Base-by-base conservation (phyloP, 1,140 invertebrate genomes). In the Megathymus violae region DNA sequence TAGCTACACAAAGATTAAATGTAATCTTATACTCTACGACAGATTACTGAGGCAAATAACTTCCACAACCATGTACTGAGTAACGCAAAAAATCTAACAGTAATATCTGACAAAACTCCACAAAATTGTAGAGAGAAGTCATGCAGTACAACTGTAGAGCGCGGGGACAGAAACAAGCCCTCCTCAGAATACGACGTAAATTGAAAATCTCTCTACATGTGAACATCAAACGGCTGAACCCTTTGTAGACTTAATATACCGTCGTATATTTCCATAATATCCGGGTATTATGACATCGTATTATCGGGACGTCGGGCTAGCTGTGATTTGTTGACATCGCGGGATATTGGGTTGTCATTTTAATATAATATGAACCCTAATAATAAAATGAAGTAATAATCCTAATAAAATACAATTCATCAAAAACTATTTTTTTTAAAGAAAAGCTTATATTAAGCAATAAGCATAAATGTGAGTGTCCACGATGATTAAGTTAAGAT, bases 251-350 rank as follows among this genome's bases (percentile, higher is more conserved):
- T 71, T 78, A 68, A 62, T 62, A 73, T 76, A 72, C 44, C 62
- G 67, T 67, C 62, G n/a, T n/a, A n/a, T 65, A 69, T 76, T 76
- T 69, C 61, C 63, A 59, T 65, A 67, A 74, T 71, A 76, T 79
- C 64, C 54, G 44, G 68, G 59, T 62, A 71, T 75, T 72, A 79
- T 73, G 19, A 41, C 62, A 67, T 76, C 59, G 66, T n/a, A n/a
- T n/a, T 66, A 69, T 64, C 66, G 61, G 51, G 27, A 56, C 15
- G 61, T 10, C 60, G 56, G 67, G 62, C 64, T 60, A 64, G 22
- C 15, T 36, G 14, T 56, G 66, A 69, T 64, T 60, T 69, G 64
- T 58, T 60, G 51, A 54, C 52, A 38, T 64, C 52, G 44, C 50
- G 36, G 31, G 60, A 56, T 56, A 40, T 61, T 40, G 34, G 19